phyloP scores from a whole-genome alignment of 2,888 invertebrate genomes.

The Beris chalybata region DNA sequence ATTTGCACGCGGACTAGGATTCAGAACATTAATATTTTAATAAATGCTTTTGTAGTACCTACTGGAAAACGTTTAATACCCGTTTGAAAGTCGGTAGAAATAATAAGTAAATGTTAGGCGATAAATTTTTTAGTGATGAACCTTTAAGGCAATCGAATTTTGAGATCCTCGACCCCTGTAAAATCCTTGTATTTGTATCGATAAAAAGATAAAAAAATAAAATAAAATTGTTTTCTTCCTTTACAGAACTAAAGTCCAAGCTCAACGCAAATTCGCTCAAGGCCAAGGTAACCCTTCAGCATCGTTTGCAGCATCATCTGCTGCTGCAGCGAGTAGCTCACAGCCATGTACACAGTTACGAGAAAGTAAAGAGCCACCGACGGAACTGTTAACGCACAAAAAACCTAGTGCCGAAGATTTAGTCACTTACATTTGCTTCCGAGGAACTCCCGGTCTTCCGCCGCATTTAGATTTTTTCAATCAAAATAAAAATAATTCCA shows the following conservation, averaged over 20 bases:
- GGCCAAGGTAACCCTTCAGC: conserved; percentile 72
- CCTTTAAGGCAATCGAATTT: no score
- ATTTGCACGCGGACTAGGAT: no score
- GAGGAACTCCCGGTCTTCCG: conserved; percentile 74
- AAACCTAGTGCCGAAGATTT: conserved; percentile 85
- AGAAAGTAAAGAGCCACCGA: conserved; percentile 64
- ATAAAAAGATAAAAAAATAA: no score
- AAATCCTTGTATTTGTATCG: no score
- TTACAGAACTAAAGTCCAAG: conserved; percentile 76
- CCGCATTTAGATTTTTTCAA: conserved; percentile 73
- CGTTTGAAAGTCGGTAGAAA: no score
- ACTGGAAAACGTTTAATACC: no score
- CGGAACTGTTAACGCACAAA: conserved; percentile 64
- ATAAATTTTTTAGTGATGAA: no score
- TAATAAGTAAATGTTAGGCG: no score
- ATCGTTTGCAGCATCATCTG: conserved; percentile 46
- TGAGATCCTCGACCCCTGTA: no score
- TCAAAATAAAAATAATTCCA: conserved; percentile 46
- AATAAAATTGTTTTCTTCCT: conserved; percentile 12
- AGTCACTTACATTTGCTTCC: conserved; percentile 79
- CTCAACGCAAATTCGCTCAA: conserved; percentile 86
- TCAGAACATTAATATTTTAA: no score
- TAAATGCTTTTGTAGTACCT: no score
- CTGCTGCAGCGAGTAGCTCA: conserved; percentile 40
- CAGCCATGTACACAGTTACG: conserved; percentile 60